These are phyloP conservation scores for Hirudo medicinalis DNA, from an alignment of 1,140 invertebrate species.

Conservation along the genomic window DNA sequence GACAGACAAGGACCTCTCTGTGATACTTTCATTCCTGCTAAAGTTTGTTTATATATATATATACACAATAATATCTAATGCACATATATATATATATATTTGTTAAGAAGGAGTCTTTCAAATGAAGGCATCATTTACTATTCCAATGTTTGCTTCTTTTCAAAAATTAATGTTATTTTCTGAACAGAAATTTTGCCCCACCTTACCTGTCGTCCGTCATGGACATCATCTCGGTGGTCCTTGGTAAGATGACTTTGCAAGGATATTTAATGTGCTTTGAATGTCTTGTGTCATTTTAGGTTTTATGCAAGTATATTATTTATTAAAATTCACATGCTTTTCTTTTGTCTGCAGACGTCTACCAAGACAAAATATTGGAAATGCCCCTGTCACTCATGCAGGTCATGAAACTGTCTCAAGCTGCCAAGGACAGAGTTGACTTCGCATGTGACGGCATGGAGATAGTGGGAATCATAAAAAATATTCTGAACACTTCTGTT, in stretches of 20 bases:
- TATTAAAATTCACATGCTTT: not conserved
- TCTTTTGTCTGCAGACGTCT: not conserved
- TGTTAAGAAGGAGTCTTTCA: not conserved
- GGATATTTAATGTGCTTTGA: not conserved
- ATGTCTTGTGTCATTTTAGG: no score
- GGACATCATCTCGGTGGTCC: not conserved
- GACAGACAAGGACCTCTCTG: slow-evolving; percentile 51
- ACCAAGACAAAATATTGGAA: not conserved
- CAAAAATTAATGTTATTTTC: not conserved
- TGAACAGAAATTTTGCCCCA: slow-evolving; percentile 7
- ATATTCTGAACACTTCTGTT: no score
- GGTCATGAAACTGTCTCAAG: not conserved
- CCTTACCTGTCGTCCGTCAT: not conserved
- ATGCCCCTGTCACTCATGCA: not conserved
- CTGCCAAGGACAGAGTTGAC: not conserved
- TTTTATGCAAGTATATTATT: no score
- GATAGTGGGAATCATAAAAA: slow-evolving; percentile 1
- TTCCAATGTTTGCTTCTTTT: slow-evolving; percentile 4
- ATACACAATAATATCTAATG: no score
- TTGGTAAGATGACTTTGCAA: not conserved
- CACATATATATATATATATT: no score
- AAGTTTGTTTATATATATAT: slow-evolving; percentile 32
- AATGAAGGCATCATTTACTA: no score
- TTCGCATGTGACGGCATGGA: not conserved
- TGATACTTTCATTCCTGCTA: slow-evolving; percentile 58